Percentiles rank a stretch among this genome's conserved stretches.
These are phyloP conservation scores for Drosophila prostipennis DNA, from an alignment of 2,888 invertebrate genomes.

Conservation along the genomic window DNA sequence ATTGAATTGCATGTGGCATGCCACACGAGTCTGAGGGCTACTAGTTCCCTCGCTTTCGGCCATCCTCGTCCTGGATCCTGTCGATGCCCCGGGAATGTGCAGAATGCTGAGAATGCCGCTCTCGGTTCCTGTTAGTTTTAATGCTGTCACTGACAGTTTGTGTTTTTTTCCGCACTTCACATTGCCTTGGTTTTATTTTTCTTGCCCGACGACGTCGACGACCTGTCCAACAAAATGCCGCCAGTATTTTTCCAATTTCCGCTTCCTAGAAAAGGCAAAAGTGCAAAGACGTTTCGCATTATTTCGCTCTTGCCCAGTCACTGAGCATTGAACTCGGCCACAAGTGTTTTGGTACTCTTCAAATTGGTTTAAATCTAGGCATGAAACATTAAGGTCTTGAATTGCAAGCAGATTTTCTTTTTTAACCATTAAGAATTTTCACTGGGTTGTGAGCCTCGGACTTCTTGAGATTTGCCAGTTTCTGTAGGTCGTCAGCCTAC, in stretches of 20 bases:
- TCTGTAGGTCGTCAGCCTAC: no score
- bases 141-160: conserved; percentile 65
- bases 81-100: conserved; percentile 33
- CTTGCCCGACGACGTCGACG: conserved; percentile 9
- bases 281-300: conserved; percentile 37
- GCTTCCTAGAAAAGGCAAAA: conserved; percentile 40
- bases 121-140: conserved; percentile 48
- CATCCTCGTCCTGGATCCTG: conserved; percentile 11
- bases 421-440: no score
- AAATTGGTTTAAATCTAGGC: background rate
- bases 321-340: conserved; percentile 18
- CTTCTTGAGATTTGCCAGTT: background rate
- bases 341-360: conserved; percentile 15
- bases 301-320: conserved; percentile 8
- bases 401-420: no score
- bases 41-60: conserved; percentile 18
- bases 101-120: conserved; percentile 40
- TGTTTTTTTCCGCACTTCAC: conserved; percentile 10
- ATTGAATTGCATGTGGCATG: conserved; percentile 50
- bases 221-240: conserved; percentile 51
- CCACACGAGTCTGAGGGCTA: conserved; percentile 21
- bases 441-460: no score
- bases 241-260: conserved; percentile 54
- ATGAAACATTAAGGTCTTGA: background rate
- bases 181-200: conserved; percentile 32